Evolutionary conservation across 1,140 invertebrate species (phyloP), one percentile per base, ranked within the genome.

Genomic region (Delia radicum): DNA sequence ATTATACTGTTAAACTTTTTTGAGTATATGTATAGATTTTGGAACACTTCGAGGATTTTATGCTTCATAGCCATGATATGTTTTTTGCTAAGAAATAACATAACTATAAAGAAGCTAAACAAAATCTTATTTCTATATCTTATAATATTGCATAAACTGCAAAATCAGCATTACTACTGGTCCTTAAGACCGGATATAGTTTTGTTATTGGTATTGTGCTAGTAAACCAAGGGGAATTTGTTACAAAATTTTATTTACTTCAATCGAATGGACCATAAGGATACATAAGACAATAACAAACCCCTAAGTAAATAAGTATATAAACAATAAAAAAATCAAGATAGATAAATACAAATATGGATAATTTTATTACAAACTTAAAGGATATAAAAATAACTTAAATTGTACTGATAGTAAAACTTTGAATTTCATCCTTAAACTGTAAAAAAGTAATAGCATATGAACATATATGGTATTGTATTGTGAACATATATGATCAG

Each of bases 291-390:
- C 1, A 21, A 55, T 3, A 55, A 18, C 7, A 55, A 55, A 24
- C 18, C 4, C n/a, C 24, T 55, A 55, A 55, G 48, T 55, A 55
- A 55, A 55, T 55, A n/a, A n/a, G n/a, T n/a, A n/a, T n/a, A 55
- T 55, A 55, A 55, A 55, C 21, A 55, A 55, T 55, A 55, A 55
- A 55, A 48, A 48, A 55, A 55, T 55, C 48, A 55, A 55, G 48
- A 8, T 21, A 21, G 24, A 55, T 55, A 55, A 55, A 55, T 55
- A 55, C 10, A 55, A 55, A 55, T 21, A 55, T 18, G n/a, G 24
- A 55, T 5, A 21, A 55, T n/a, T n/a, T n/a, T n/a, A 37, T 10
- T 10, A 37, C n/a, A n/a, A n/a, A n/a, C n/a, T n/a, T n/a, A n/a
- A n/a, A n/a, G n/a, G n/a, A n/a, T n/a, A n/a, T n/a, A n/a, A n/a